Conservation (phyloP, 2,888 invertebrate species). For the Drosophila austrosaltans region DNA sequence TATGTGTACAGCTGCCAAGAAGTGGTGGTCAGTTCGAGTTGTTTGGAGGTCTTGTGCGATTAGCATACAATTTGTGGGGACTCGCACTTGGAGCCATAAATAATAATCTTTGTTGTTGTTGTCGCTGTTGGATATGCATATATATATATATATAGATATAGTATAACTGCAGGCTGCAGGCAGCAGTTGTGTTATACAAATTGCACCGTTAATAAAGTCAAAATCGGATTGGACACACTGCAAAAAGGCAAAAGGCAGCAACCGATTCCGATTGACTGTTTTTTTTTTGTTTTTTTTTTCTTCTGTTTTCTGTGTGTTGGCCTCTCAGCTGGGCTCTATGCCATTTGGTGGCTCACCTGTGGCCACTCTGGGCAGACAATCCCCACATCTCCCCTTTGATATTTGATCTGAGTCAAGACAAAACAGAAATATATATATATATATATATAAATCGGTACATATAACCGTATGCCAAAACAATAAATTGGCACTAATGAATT, state of each 20-base stretch:
- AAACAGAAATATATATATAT: constrained; percentile 21
- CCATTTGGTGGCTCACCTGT: constrained; percentile 38
- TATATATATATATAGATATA: not conserved
- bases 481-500: constrained; percentile 75
- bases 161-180: constrained; percentile 28
- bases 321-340: constrained; percentile 8
- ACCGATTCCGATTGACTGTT: constrained; percentile 44
- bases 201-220: constrained; percentile 75
- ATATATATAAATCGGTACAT: not conserved
- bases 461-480: constrained; percentile 49
- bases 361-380: not conserved
- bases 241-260: constrained; percentile 45
- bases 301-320: constrained; percentile 1
- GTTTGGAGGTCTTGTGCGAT: constrained; percentile 58
- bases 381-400: constrained; percentile 22
- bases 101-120: constrained; percentile 51
- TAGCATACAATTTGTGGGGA: constrained; percentile 72
- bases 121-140: not conserved
- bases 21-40: constrained; percentile 57
- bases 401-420: constrained; percentile 46
- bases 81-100: constrained; percentile 65
- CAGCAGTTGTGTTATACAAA: constrained; percentile 61
- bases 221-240: constrained; percentile 72
- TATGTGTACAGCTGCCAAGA: constrained; percentile 43
- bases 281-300: constrained; percentile 8